Evolutionary conservation across 2,113 vertebrate genomes (phyloP), one percentile per base, ranked within the genome.

Genomic region (Aegotheles bennettii): DNA sequence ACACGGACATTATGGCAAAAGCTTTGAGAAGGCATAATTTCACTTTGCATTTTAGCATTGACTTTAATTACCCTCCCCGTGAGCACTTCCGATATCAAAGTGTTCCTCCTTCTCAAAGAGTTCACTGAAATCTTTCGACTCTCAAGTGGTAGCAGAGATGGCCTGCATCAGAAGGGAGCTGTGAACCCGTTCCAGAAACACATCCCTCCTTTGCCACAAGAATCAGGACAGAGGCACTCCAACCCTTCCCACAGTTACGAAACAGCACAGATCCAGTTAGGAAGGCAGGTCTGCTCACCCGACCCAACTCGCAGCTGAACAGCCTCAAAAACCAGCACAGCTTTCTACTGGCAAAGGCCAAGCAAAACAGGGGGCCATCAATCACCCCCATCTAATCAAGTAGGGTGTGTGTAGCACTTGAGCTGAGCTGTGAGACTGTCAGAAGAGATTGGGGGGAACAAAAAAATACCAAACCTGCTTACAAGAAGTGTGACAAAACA

Each of bases 171-270:
- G 50, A 59, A 78, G 25, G 20, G 31, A 68, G 50, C 64, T 84
- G 82, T 56, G 29, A 88, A 54, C 29, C 20, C 2, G 2, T 35
- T 73, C 65, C 65, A 89, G 89, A 93, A 94, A 84, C 42, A 56
- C 5, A 1, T 83, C 68, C 56, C 71, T 86, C 64, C 67, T 85
- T 40, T 84, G 79, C 80, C 73, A 77, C 68, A 75, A 67, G 51
- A 95, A 94, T 35, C 83, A 68, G 92, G 76, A 93, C 56, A 91
- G 85, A 92, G 82, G 85, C 64, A 74, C 68, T 65, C 68, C 83
- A 86, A 45, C 71, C 93, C 85, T 94, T 93, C 79, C 85, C 85
- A 84, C 3, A 2, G 76, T 94, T 93, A 90, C 5, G 5, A 68
- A 95, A 93, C 3, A 0, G 69, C 83, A 71, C 64, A 53, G 40